Base-by-base conservation (phyloP, 2,888 invertebrate species). In the Synergus gifuensis region DNA sequence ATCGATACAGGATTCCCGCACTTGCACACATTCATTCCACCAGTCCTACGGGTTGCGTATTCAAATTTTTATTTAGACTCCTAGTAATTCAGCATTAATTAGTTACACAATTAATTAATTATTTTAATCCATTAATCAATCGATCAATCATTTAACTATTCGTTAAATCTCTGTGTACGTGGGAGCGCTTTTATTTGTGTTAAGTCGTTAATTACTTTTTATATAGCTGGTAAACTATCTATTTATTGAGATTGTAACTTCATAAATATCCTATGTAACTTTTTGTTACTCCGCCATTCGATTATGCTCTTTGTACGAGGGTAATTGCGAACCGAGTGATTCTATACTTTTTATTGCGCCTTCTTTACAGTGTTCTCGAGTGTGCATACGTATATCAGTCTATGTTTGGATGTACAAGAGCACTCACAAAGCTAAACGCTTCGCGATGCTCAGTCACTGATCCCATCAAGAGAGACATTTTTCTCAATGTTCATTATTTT, bases 291-390 rank as follows among this genome's bases (percentile, higher is more conserved):
- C 80, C 78, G 78, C 80, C 86, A 83, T 89, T 89, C 88, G 87
- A 88, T 89, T 86, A 87, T 88, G 87, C 88, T 86, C 83, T 86
- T 90, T 90, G 89, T 89, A 89, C 90, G 88, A 88, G 88, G 89
- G 85, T 88, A 85, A 89, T 81, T 87, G 87, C 85, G 85, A 89
- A 89, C 88, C 88, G 87, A 88, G 86, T 89, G 87, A 80, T 73
- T 81, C 80, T 80, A 81, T 80, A 64, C 73, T 42, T 79, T 36
- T 76, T 42, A 22, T 78, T 76, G 36, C 49, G 22, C 84, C 82
- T 49, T 64, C 82, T 84, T 79, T 79, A 81, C 76, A 82, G 76
- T 79, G 78, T 79, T 82, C 77, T 77, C 77, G 77, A 69, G 80
- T 77, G 67, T 78, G 79, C 78, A 78, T 82, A 58, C 76, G 76